These are phyloP conservation scores for Anas platyrhynchos DNA, from an alignment of 2,113 vertebrate genomes.

Conservation along the genomic window DNA sequence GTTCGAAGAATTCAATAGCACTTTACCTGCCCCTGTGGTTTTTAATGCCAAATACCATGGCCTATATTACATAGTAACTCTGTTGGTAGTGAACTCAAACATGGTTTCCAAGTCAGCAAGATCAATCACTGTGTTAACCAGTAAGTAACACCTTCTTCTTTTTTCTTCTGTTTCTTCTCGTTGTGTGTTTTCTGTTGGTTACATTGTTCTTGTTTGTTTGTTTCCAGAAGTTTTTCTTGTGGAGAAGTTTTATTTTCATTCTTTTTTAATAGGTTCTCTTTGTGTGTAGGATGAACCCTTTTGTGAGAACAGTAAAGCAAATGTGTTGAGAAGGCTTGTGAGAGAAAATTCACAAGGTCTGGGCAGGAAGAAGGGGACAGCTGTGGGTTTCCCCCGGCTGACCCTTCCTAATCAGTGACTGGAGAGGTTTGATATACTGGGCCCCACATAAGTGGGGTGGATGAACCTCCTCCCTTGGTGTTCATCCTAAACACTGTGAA, in stretches of 20 bases:
- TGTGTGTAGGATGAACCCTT: not conserved
- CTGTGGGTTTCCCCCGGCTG: not conserved
- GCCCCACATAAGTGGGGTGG: not conserved
- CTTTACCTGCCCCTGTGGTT: slow-evolving; percentile 80
- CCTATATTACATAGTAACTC: slow-evolving; percentile 88
- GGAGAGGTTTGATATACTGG: not conserved
- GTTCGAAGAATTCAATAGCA: slow-evolving; percentile 82
- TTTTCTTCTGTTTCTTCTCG: not conserved
- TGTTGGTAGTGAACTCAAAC: slow-evolving; percentile 81
- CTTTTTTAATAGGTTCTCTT: not conserved
- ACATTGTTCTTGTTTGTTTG: not conserved
- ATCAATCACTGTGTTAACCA: slow-evolving; percentile 88
- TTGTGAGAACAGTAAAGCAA: not conserved
- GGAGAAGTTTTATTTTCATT: not conserved
- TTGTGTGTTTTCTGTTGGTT: not conserved
- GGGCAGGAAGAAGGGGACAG: not conserved
- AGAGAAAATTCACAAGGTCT: not conserved
- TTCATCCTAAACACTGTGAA: not conserved
- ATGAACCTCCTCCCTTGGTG: not conserved
- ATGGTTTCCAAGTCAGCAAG: slow-evolving; percentile 82
- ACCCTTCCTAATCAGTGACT: not conserved
- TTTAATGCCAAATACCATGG: slow-evolving; percentile 91
- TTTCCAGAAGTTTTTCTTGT: not conserved
- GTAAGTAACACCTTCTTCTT: slow-evolving; percentile 76
- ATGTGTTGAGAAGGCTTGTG: not conserved